phyloP scores from a whole-genome alignment of 2,888 invertebrate genomes.

The Athalia cordata region DNA sequence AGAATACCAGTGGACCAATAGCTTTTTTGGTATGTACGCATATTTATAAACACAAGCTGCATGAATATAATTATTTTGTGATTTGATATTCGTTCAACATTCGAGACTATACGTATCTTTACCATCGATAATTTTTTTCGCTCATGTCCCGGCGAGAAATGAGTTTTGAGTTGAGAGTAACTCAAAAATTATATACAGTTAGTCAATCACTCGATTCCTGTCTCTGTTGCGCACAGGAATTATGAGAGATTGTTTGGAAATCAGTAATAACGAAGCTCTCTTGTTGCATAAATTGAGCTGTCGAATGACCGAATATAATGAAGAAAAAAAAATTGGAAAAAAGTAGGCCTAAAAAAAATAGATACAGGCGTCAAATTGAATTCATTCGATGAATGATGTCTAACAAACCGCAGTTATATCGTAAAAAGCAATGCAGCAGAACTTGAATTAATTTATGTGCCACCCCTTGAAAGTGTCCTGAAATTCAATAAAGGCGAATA shows the following conservation, averaged over 20 bases:
- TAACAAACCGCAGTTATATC: slow-evolving; percentile 73
- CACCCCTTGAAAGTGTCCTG: slow-evolving; percentile 67
- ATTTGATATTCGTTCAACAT: neutral
- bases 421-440: slow-evolving; percentile 72
- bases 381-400: slow-evolving; percentile 71
- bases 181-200: no score
- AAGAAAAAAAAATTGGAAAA: neutral
- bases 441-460: slow-evolving; percentile 71
- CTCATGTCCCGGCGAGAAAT: neutral
- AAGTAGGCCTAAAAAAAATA: slow-evolving; percentile 2
- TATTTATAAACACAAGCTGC: neutral
- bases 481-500: slow-evolving; percentile 72
- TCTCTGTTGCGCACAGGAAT: no score
- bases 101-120: neutral
- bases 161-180: neutral
- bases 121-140: neutral
- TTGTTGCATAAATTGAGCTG: no score
- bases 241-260: no score
- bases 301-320: neutral
- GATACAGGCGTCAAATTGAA: slow-evolving; percentile 62
- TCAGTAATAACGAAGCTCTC: no score
- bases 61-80: neutral
- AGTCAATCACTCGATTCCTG: neutral
- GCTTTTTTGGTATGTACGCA: neutral
- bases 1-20: no score